Evolutionary conservation across 2,797 vertebrate species (phyloP), one percentile per base, ranked within the genome.

Genomic region (Pseudochaenichthys georgianus): DNA sequence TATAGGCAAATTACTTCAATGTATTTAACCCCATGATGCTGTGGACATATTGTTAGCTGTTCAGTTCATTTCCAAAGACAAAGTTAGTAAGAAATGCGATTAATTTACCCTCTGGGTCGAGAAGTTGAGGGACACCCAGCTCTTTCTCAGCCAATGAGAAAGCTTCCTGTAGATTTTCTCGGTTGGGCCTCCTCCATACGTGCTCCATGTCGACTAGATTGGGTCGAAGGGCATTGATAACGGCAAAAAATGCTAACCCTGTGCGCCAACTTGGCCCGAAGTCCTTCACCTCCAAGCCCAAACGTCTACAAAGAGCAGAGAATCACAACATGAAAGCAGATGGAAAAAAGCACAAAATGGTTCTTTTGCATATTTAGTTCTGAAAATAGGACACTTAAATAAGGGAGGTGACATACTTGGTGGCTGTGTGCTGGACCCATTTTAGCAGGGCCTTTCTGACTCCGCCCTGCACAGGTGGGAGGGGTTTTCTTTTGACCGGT

Each of bases 211-310:
- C 96, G 21, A 99, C 97, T 31, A 99, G 92, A 77, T 97, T 95
- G 4, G 98, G 98, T 9, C 95, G 96, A 70, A 99, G 96, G 28
- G 97, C 94, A 38, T 96, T 95, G 90, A 99, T 98, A 61, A 99
- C 80, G 0, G 97, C 97, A 75, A 98, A 97, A 90, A 99, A 99
- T 21, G 98, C 97, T 65, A 97, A 79, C 46, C 98, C 98, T 5
- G 92, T 97, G 62, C 97, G 96, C 98, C 98, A 99, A n/a, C 98
- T 99, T 70, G 94, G 91, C 17, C 98, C 98, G 61, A 99, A 99
- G 89, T 99, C 98, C 80, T 96, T 99, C 54, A 99, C 96, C 80
- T 99, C 96, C 62, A 98, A 92, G 62, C 97, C 97, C 54, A 93
- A 75, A 73, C 93, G 95, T 92, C 98, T 99, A 73, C 47, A 83